These are phyloP conservation scores for Euclidia mi DNA, from an alignment of 2,888 invertebrate species.

Conservation along the genomic window DNA sequence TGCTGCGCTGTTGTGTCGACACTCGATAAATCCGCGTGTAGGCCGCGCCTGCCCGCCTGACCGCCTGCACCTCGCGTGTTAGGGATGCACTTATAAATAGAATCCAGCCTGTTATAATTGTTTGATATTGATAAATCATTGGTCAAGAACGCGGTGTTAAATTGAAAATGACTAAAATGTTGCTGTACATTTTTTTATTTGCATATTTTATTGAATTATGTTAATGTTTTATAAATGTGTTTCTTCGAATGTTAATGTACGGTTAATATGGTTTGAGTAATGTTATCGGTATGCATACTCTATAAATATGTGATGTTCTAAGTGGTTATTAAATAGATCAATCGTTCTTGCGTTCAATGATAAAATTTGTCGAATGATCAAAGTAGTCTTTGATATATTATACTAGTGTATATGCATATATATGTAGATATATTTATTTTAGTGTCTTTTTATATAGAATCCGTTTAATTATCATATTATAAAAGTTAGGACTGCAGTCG, in stretches of 20 bases:
- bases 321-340: too few relatives aligned
- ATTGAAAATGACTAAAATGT: slow-evolving; percentile 55
- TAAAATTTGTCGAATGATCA: too few relatives aligned
- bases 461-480: too few relatives aligned
- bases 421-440: too few relatives aligned
- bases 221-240: slow-evolving; percentile 31
- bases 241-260: slow-evolving; percentile 1
- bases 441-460: too few relatives aligned
- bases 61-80: slow-evolving; percentile 50
- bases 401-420: too few relatives aligned
- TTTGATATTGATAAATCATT: slow-evolving; percentile 66
- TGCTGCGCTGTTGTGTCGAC: slow-evolving; percentile 86
- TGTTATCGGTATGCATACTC: not conserved
- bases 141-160: slow-evolving; percentile 39
- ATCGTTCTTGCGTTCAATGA: too few relatives aligned
- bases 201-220: slow-evolving; percentile 26
- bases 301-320: too few relatives aligned
- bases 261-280: not conserved
- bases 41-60: slow-evolving; percentile 22
- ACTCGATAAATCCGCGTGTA: slow-evolving; percentile 78
- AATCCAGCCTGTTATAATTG: slow-evolving; percentile 61
- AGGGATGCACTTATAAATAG: slow-evolving; percentile 60
- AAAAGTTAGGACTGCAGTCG: too few relatives aligned
- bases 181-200: slow-evolving; percentile 18
- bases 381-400: too few relatives aligned